phyloP scores from a whole-genome alignment of 2,888 invertebrate species.

The Dasypogon diadema region DNA sequence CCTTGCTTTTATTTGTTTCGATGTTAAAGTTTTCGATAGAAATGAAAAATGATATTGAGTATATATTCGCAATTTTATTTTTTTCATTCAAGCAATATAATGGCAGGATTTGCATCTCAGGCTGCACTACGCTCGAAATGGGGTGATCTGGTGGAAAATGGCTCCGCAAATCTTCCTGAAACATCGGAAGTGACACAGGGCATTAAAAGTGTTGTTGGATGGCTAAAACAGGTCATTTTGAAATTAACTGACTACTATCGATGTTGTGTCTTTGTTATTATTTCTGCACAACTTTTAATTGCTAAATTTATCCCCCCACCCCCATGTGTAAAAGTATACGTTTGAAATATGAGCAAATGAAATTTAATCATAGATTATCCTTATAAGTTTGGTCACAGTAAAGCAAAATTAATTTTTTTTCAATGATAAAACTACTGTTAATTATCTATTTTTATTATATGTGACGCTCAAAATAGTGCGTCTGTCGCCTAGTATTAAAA shows the following conservation, averaged over 20 bases:
- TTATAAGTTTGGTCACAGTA: too few relatives aligned
- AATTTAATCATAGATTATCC: too few relatives aligned
- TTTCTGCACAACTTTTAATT: too few relatives aligned
- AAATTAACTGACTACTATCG: slow-evolving; percentile 37
- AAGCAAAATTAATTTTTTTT: too few relatives aligned
- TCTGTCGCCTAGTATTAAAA: too few relatives aligned
- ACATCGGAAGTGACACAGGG: slow-evolving; percentile 77
- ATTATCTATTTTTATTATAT: too few relatives aligned
- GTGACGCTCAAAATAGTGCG: too few relatives aligned
- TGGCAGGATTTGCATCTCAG: slow-evolving; percentile 79
- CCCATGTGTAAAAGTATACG: too few relatives aligned
- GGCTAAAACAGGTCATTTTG: slow-evolving; percentile 79
- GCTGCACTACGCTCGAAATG: slow-evolving; percentile 79
- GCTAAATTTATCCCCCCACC: too few relatives aligned
- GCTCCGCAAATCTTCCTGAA: slow-evolving; percentile 10
- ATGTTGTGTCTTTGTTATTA: slow-evolving; percentile 43
- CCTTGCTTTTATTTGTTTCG: slow-evolving; percentile 13
- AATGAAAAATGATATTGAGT: background rate
- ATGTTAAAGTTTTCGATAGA: background rate
- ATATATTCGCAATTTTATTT: slow-evolving; percentile 24
- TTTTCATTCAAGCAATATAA: slow-evolving; percentile 60
- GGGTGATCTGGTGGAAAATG: slow-evolving; percentile 78
- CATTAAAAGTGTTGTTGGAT: slow-evolving; percentile 83
- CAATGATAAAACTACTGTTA: too few relatives aligned
- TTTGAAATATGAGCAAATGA: too few relatives aligned